Conservation (phyloP, 2,113 vertebrate genomes). For the Ceratotherium simum region DNA sequence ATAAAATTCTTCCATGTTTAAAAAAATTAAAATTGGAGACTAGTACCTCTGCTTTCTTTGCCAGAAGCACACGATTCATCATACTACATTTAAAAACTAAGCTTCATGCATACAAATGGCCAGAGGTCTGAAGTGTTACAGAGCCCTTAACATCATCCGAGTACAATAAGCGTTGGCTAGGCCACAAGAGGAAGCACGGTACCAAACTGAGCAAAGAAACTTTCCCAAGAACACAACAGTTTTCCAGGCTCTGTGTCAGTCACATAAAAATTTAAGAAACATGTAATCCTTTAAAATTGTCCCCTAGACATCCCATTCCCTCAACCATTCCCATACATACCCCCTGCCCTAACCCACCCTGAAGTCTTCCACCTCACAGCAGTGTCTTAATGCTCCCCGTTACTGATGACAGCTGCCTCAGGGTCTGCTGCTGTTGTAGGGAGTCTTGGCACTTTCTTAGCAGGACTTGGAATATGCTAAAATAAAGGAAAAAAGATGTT, state of each 20-base stretch:
- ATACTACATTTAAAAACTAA: slow-evolving; percentile 57
- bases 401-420: slow-evolving; percentile 90
- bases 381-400: slow-evolving; percentile 90
- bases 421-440: slow-evolving; percentile 88
- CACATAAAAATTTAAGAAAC: slow-evolving; percentile 81
- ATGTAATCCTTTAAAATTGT: slow-evolving; percentile 81
- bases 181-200: slow-evolving; percentile 71
- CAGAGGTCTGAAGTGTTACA: slow-evolving; percentile 73
- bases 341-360: neutral
- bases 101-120: slow-evolving; percentile 69
- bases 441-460: slow-evolving; percentile 98
- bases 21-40: slow-evolving; percentile 62
- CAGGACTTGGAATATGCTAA: slow-evolving; percentile 96
- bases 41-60: slow-evolving; percentile 27
- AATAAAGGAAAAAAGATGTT: slow-evolving; percentile 61
- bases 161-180: slow-evolving; percentile 80
- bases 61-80: slow-evolving; percentile 58
- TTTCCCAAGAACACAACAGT: slow-evolving; percentile 71
- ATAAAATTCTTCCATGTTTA: slow-evolving; percentile 72
- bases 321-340: slow-evolving; percentile 18
- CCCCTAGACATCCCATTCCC: slow-evolving; percentile 68
- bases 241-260: slow-evolving; percentile 80
- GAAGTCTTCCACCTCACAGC: slow-evolving; percentile 83
- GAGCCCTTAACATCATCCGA: slow-evolving; percentile 76
- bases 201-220: slow-evolving; percentile 75